Percentiles rank a stretch among this genome's conserved stretches.
phyloP scores from a whole-genome alignment of 2,888 invertebrate species.

The Drosophila austrosaltans region DNA sequence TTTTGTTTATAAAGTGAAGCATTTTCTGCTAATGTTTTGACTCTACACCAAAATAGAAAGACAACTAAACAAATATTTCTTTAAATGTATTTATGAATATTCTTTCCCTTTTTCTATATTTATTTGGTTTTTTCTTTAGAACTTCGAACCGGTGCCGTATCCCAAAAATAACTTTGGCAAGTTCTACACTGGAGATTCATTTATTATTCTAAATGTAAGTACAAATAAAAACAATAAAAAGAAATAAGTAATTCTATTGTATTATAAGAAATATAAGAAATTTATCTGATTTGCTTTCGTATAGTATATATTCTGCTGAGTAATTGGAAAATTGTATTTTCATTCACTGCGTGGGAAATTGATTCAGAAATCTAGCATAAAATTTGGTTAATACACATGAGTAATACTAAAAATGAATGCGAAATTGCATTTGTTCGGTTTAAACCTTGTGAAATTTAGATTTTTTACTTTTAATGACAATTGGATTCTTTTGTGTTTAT shows the following conservation, averaged over 20 bases:
- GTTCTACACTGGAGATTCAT: conserved; percentile 94
- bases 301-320: no score
- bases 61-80: conserved; percentile 9
- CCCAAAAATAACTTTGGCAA: conserved; percentile 90
- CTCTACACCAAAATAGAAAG: conserved; percentile 37
- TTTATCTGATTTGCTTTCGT: neutral
- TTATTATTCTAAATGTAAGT: conserved; percentile 91
- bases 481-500: no score
- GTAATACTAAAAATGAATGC: no score
- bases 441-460: no score
- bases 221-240: neutral
- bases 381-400: no score
- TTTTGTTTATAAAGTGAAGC: conserved; percentile 33
- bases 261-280: neutral
- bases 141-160: conserved; percentile 91
- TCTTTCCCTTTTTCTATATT: conserved; percentile 29
- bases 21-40: conserved; percentile 43
- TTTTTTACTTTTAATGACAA: no score
- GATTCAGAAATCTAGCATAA: no score
- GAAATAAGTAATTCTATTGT: neutral
- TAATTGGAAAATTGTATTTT: no score
- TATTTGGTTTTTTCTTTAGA: conserved; percentile 84
- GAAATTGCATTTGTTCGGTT: no score
- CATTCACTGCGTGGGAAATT: no score
- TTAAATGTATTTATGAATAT: conserved; percentile 16